phyloP scores from a whole-genome alignment of 2,113 vertebrate genomes.

The Triplophysa dalaica region DNA sequence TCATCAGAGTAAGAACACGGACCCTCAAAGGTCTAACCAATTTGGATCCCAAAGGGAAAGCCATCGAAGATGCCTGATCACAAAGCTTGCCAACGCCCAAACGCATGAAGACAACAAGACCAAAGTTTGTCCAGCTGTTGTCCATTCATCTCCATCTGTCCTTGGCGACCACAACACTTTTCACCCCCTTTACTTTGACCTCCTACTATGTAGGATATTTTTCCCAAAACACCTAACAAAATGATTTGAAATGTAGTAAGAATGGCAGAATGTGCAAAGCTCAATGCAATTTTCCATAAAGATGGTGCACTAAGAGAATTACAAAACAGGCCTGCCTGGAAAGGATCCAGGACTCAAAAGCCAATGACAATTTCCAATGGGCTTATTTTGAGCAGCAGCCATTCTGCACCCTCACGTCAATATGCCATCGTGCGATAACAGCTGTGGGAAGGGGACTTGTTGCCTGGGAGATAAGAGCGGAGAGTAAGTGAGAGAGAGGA shows the following conservation, averaged over 20 bases:
- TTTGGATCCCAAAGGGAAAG: neutral
- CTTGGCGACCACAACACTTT: slow-evolving; percentile 11
- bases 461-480: slow-evolving; percentile 68
- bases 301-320: slow-evolving; percentile 51
- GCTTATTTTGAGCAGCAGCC: slow-evolving; percentile 52
- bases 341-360: slow-evolving; percentile 47
- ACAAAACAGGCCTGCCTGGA: slow-evolving; percentile 52
- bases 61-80: slow-evolving; percentile 45
- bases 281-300: slow-evolving; percentile 38
- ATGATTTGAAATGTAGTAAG: neutral
- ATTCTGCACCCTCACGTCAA: slow-evolving; percentile 59
- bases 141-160: slow-evolving; percentile 48
- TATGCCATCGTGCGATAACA: slow-evolving; percentile 62
- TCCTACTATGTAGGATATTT: slow-evolving; percentile 21
- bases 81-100: slow-evolving; percentile 28
- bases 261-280: neutral
- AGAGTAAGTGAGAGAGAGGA: slow-evolving; percentile 41
- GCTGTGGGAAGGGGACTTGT: slow-evolving; percentile 64
- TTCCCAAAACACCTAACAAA: neutral
- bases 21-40: neutral
- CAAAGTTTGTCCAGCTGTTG: slow-evolving; percentile 56
- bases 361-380: slow-evolving; percentile 38
- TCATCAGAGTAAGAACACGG: slow-evolving; percentile 1
- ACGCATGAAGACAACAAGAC: slow-evolving; percentile 7
- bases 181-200: neutral